A percentile compares a stretch with the other conserved stretches of the same genome.
phyloP scores from a whole-genome alignment of 1,140 invertebrate species.

The Lepidostoma basale region DNA sequence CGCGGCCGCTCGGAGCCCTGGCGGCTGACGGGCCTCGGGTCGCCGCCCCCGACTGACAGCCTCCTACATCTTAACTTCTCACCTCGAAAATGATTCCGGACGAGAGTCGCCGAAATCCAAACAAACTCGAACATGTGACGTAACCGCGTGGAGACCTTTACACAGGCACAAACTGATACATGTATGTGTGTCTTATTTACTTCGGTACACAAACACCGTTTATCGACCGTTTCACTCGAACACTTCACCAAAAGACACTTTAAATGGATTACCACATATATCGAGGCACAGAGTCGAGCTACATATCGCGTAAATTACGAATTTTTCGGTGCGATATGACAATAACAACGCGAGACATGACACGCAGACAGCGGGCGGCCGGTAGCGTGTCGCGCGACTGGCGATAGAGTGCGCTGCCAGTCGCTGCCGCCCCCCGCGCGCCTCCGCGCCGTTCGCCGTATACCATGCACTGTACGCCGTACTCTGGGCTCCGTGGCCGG shows the following conservation, averaged over 20 bases:
- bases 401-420: constrained; percentile 28
- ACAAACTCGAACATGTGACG: constrained; percentile 32
- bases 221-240: constrained; percentile 33
- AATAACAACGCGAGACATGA: constrained; percentile 37
- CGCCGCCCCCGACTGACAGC: background rate
- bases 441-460: background rate
- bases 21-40: background rate
- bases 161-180: constrained; percentile 27
- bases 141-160: constrained; percentile 38
- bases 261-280: constrained; percentile 6
- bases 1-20: background rate
- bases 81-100: constrained; percentile 1
- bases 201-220: constrained; percentile 28
- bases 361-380: constrained; percentile 36
- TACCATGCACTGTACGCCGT: background rate
- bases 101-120: constrained; percentile 12
- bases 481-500: background rate
- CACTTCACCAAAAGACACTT: constrained; percentile 19
- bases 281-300: constrained; percentile 8
- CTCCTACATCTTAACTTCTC: background rate
- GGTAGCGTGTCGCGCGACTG: constrained; percentile 37
- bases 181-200: constrained; percentile 37
- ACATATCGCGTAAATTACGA: constrained; percentile 10
- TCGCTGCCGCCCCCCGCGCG: background rate
- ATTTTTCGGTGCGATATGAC: constrained; percentile 34